Evolutionary conservation across 2,113 vertebrate genomes (phyloP).

Genomic region (Xyrauchen texanus): DNA sequence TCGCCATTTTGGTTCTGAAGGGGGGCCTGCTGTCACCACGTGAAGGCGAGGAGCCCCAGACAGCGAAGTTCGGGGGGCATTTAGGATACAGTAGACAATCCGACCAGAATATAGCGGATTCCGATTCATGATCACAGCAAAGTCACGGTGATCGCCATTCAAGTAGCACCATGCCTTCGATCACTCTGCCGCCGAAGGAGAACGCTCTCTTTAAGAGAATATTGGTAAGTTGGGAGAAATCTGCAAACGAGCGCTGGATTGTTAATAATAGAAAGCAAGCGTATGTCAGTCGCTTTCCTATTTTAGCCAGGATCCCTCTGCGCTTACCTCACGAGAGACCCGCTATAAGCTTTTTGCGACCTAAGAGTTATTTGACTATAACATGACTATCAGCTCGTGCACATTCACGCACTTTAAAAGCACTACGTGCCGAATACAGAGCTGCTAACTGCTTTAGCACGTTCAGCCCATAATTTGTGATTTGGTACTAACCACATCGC

Average conservation of each 20-base stretch:
- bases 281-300: constrained; percentile 36
- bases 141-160: constrained; percentile 52
- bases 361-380: not conserved
- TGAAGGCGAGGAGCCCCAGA: constrained; percentile 80
- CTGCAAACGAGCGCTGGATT: constrained; percentile 49
- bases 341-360: not conserved
- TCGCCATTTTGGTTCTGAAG: constrained; percentile 86
- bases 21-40: constrained; percentile 85
- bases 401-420: constrained; percentile 19
- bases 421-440: not conserved
- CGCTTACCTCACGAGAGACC: constrained; percentile 11
- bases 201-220: constrained; percentile 95
- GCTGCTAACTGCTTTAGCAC: constrained; percentile 25
- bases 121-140: constrained; percentile 63
- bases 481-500: too few relatives aligned
- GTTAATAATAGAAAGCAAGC: constrained; percentile 28
- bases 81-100: constrained; percentile 46
- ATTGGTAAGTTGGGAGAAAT: constrained; percentile 79
- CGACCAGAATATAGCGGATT: constrained; percentile 64
- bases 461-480: too few relatives aligned
- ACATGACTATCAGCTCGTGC: constrained; percentile 5
- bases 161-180: constrained; percentile 84
- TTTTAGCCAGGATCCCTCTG: constrained; percentile 24
- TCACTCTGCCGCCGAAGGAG: constrained; percentile 91
- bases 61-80: constrained; percentile 61